Base-by-base conservation (phyloP, 2,888 invertebrate species). In the Dryococelus australis region DNA sequence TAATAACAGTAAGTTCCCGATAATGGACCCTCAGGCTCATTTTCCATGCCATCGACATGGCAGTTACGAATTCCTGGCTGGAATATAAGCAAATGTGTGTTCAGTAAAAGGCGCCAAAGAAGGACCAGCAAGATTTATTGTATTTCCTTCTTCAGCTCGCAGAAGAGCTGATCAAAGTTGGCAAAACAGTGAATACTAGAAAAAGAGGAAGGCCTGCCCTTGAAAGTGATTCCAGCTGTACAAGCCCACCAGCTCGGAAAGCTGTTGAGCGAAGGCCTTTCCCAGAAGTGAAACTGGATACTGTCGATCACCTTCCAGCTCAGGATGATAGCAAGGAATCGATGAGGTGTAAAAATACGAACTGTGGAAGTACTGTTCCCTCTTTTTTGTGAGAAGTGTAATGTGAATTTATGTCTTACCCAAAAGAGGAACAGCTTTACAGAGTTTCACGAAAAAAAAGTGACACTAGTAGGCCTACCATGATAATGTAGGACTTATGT, bases 201-300 rank as follows among this genome's bases (percentile, higher is more conserved):
- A 87, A 85, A 87, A 35, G 85, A 85, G 85, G 85, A 83, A 86
- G 86, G 43, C 81, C 81, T 8, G 16, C 65, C 20, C 16, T 65
- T 20, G 65, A 28, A 43, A n/a, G 20, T 24, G 47, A 28, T 43
- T 28, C 43, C 24, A 26, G 8, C 80, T 80, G 81, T 10, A 6
- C 27, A 80, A 80, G 28, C 12, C n/a, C n/a, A 4, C 84, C 35
- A 43, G 84, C 84, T 20, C 10, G 16, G 20, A 43, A 43, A 35
- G 43, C 20, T 13, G 84, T 16, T 9, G 43, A 83, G 84, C 43
- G 87, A 87, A 89, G 89, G 51, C 88, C 89, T 87, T 86, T 89
- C 47, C 84, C 87, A 87, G 89, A 89, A 87, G 88, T 89, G 26
- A 88, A 86, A 85, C 43, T 79, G n/a, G 89, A 90, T 84, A 51